Percentiles rank a stretch among this genome's conserved stretches.
Evolutionary conservation across 2,888 invertebrate genomes (phyloP).

Genomic region (Pterostichus madidus): DNA sequence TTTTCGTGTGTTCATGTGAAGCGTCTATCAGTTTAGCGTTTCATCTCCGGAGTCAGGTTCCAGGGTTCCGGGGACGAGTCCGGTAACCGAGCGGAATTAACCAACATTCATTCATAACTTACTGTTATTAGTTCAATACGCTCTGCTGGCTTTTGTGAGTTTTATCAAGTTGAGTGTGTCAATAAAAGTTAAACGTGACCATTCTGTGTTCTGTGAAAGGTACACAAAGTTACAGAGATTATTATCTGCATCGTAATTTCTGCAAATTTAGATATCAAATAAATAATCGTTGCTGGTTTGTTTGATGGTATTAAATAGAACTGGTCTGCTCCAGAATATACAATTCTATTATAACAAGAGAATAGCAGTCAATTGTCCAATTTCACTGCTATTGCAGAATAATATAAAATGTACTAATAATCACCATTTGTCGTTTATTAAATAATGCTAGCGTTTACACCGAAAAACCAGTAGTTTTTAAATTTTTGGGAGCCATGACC

Average conservation of each 20-base stretch:
- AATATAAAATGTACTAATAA: too few relatives aligned
- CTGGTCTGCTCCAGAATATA: too few relatives aligned
- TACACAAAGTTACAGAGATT: constrained; percentile 32
- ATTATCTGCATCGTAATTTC: constrained; percentile 24
- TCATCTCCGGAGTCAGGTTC: constrained; percentile 16
- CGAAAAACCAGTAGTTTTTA: too few relatives aligned
- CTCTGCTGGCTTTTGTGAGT: constrained; percentile 49
- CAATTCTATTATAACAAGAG: too few relatives aligned
- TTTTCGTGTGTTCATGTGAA: not conserved
- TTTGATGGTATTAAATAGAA: not conserved
- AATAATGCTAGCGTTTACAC: too few relatives aligned
- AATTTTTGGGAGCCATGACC: too few relatives aligned
- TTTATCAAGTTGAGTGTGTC: constrained; percentile 43
- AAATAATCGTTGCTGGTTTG: not conserved
- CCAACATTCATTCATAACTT: constrained; percentile 54
- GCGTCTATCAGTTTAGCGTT: constrained; percentile 1
- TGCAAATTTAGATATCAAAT: constrained; percentile 17
- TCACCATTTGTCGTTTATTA: too few relatives aligned
- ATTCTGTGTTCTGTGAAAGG: constrained; percentile 24
- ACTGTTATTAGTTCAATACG: constrained; percentile 52
- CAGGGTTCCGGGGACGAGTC: constrained; percentile 12
- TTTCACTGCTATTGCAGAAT: too few relatives aligned
- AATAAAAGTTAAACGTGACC: constrained; percentile 55
- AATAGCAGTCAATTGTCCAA: too few relatives aligned
- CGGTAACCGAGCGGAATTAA: constrained; percentile 46